A percentile compares a stretch with the other conserved stretches of the same genome.
These are phyloP conservation scores for Solenopsis fugax DNA, from an alignment of 1,140 invertebrate species.

Conservation along the genomic window DNA sequence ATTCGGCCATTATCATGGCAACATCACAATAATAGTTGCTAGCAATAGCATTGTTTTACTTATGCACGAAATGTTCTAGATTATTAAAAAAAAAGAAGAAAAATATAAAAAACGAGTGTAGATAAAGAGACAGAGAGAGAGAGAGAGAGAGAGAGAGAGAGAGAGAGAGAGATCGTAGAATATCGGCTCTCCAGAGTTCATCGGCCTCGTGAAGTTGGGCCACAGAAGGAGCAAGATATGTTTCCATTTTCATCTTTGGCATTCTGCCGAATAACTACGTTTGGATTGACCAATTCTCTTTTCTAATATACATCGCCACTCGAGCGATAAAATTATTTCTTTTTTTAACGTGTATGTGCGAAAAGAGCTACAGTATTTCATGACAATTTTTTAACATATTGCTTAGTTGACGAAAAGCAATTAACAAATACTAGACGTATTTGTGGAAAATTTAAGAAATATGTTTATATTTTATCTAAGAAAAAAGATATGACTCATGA, in stretches of 20 bases:
- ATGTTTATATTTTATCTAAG: neutral
- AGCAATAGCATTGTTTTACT: too few species aligned
- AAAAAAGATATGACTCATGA: neutral
- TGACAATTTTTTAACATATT: neutral
- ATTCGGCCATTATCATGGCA: too few species aligned
- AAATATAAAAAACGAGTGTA: conserved; percentile 28
- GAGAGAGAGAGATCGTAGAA: conserved; percentile 62
- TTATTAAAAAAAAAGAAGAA: conserved; percentile 16
- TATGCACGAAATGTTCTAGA: too few species aligned
- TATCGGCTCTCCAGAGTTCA: conserved; percentile 64
- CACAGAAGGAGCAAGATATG: conserved; percentile 80
- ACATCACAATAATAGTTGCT: too few species aligned
- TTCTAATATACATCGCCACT: conserved; percentile 52
- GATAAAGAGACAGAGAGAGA: too few species aligned
- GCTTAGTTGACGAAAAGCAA: neutral
- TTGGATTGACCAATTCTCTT: conserved; percentile 65
- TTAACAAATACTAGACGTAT: neutral
- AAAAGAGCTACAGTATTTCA: neutral
- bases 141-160: too few species aligned
- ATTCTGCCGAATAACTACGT: conserved; percentile 77
- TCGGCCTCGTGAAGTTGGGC: conserved; percentile 72
- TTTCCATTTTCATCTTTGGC: conserved; percentile 86
- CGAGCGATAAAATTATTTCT: conserved; percentile 31
- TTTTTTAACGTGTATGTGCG: neutral
- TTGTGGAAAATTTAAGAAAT: neutral